Base-by-base conservation (phyloP, 2,888 invertebrate genomes). In the Ectemnius cavifrons region DNA sequence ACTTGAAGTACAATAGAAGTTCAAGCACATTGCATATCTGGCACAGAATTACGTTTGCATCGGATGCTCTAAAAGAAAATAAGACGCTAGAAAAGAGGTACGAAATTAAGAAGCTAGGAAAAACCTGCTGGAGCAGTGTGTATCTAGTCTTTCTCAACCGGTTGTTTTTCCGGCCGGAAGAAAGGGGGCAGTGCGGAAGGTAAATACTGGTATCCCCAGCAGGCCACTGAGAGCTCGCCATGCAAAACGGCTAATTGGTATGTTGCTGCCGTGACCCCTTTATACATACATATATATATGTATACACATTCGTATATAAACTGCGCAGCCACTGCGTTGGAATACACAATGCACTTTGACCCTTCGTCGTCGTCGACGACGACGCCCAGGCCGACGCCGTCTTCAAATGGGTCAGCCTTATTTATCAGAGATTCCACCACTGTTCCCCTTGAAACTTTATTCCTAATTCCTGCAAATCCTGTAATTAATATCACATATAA, bases 241-340 rank as follows among this genome's bases (percentile, higher is more conserved):
- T 85, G 84, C 83, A 84, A 85, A 86, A 83, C 72, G 84, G 81
- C 85, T 86, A 86, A 86, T 86, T 86, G 85, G 86, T 86, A 86
- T 86, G 86, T 86, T 85, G 84, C 83, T 83, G 81, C 85, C 74
- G 79, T 71, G 81, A 76, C 81, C 78, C 72, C 73, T 72, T 81
- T 82, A 77, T 83, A 37, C 11, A 6, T 37, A 37, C 8, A 37
- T 37, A 6, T 6, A 6, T 37, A 37, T 37, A 37, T 37, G 1
- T 6, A 37, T 6, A 37, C 11, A 37, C 11, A 37, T 37, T 8
- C 11, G 11, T 37, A 37, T 11, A 85, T 85, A 86, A 85, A 85
- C 84, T 84, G 80, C 66, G 64, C 78, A 63, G 78, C 71, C 77
- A 75, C 83, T 73, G 63, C 78, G 81, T 71, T 71, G 80, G 85